Evolutionary conservation across 2,113 vertebrate genomes (phyloP), one percentile per base, ranked within the genome.

Genomic region (Epinephelus cyanopodus): DNA sequence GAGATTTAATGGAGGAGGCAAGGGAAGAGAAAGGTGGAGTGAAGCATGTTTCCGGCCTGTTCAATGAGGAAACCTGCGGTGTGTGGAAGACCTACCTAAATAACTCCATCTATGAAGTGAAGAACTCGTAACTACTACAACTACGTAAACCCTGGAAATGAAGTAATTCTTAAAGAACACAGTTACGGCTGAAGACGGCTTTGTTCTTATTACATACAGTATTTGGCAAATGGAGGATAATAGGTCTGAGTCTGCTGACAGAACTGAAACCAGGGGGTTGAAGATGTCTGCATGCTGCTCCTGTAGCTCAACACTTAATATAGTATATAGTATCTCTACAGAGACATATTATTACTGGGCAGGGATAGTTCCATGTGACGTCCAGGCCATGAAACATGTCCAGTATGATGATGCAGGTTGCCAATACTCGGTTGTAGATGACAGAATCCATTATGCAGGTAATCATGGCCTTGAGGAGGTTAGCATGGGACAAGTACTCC

Each of bases 381-480:
- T 8, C 42, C 27, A 10, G 69, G 37, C 53, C 50, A 68, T 74
- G 56, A 83, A 85, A 82, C 25, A 17, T 39, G 77, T 85, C 65
- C 14, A 45, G 27, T 85, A 56, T 9, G 53, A 87, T 53, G 72
- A 74, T 64, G 68, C 75, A 66, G 62, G 50, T 58, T 72, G 65
- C 84, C 79, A 69, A 47, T 62, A 70, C 56, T 39, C 6, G 62
- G 58, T 19, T 68, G 62, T 17, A 70, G 54, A 73, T 60, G 62
- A 73, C 70, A 64, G 54, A 77, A 19, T 65, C 42, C 70, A 73
- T 89, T 82, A 70, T 47, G 53, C 57, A 13, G 11, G 53, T 77
- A 11, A 61, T 78, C 18, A 1, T 39, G 27, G 68, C 61, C 74
- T 68, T 68, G 60, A 70, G 37, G 62, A 61, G 54, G 71, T 67